Percentiles rank a stretch among this genome's conserved stretches.
Conservation (phyloP, 2,113 vertebrate genomes). For the Bettongia penicillata region DNA sequence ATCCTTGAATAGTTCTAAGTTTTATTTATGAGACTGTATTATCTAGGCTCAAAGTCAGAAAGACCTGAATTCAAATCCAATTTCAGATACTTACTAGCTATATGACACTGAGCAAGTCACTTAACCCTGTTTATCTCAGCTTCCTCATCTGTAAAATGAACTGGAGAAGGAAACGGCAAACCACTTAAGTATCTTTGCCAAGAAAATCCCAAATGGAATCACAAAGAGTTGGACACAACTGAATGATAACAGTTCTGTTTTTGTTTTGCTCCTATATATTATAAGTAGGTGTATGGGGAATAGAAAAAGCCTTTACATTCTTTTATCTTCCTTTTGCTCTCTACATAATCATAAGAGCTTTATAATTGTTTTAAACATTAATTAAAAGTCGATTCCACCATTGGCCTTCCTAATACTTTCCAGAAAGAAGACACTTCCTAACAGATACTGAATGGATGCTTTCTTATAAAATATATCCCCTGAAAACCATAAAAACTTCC, state of each 20-base stretch:
- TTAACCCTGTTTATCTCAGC: background rate
- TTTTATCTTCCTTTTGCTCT: background rate
- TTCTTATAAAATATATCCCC: background rate
- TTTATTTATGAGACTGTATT: background rate
- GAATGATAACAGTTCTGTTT: background rate
- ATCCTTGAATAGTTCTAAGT: background rate
- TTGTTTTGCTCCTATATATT: background rate
- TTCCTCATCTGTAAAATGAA: background rate
- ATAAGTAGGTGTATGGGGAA: background rate
- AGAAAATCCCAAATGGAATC: background rate
- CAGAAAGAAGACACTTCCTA: background rate
- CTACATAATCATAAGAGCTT: background rate
- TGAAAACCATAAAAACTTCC: background rate
- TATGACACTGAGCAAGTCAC: background rate
- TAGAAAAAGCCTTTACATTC: background rate
- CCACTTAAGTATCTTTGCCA: background rate
- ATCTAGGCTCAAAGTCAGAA: background rate
- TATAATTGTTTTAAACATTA: background rate
- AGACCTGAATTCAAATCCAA: background rate
- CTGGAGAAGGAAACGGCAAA: background rate
- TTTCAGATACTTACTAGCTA: background rate
- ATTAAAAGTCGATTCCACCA: background rate
- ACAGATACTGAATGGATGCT: background rate
- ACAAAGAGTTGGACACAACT: background rate
- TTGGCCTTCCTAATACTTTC: background rate